A percentile compares a stretch with the other conserved stretches of the same genome.
Evolutionary conservation across 2,797 vertebrate genomes (phyloP).

Genomic region (Prionace glauca): DNA sequence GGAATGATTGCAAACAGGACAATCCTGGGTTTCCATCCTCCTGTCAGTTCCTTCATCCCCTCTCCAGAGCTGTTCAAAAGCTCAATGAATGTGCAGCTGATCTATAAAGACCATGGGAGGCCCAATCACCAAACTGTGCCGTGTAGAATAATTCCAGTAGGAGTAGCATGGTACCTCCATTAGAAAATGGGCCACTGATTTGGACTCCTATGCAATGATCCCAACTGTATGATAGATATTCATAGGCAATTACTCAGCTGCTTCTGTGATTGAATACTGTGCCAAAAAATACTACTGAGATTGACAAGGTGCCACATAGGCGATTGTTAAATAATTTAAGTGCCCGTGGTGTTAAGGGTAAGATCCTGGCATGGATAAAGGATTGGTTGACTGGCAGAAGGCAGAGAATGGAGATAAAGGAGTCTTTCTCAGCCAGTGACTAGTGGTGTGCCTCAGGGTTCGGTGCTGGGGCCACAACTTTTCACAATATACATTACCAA

Average conservation of each 20-base stretch:
- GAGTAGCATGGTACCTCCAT: background rate
- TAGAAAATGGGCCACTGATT: background rate
- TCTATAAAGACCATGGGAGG: background rate
- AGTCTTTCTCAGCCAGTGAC: too few species aligned
- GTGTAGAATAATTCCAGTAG: background rate
- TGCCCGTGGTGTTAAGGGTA: too few species aligned
- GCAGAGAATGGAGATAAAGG: too few species aligned
- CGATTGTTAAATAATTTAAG: too few species aligned
- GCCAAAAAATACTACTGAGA: background rate
- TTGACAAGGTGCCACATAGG: background rate
- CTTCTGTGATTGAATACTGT: background rate
- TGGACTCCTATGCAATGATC: background rate
- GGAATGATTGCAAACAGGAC: background rate
- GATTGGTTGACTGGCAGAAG: too few species aligned
- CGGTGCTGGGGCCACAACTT: too few species aligned
- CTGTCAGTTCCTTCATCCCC: background rate
- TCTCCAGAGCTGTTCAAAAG: background rate
- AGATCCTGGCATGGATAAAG: too few species aligned
- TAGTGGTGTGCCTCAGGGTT: too few species aligned
- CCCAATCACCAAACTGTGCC: background rate
- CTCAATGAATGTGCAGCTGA: background rate
- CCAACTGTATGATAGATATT: background rate
- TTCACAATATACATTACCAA: too few species aligned
- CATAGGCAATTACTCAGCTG: too few species aligned
- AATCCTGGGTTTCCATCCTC: background rate